These are phyloP conservation scores for Sinocyclocheilus anshuiensis DNA, from an alignment of 2,113 vertebrate genomes.

Conservation along the genomic window DNA sequence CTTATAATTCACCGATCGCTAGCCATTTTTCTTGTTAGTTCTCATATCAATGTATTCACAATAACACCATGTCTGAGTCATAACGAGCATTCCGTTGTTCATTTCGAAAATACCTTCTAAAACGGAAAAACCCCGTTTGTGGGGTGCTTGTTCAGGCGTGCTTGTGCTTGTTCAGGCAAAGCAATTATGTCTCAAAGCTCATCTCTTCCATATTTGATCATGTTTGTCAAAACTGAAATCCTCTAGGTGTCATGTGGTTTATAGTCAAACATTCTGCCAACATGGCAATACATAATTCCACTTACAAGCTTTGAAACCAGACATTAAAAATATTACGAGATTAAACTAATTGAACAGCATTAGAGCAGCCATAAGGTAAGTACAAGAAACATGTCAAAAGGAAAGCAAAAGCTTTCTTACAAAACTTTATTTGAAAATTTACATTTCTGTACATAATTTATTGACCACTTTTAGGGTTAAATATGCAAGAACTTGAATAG, in stretches of 20 bases:
- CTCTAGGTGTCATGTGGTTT: background rate
- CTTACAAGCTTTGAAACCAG: background rate
- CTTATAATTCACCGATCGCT: background rate
- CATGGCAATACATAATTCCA: background rate
- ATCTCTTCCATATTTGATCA: background rate
- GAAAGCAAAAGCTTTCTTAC: background rate
- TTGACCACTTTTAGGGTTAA: background rate
- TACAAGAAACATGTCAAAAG: background rate
- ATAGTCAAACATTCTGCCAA: background rate
- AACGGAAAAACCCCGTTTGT: background rate
- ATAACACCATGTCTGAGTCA: too few relatives aligned
- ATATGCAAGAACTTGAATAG: background rate
- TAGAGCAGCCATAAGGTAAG: background rate
- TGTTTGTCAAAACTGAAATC: background rate
- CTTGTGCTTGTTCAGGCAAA: background rate
- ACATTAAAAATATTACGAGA: background rate
- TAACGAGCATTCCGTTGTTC: background rate
- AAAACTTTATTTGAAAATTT: slow-evolving; percentile 47
- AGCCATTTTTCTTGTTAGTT: background rate
- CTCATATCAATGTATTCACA: background rate
- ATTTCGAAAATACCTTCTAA: too few relatives aligned
- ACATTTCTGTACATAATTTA: slow-evolving; percentile 40
- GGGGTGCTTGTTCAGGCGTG: too few relatives aligned
- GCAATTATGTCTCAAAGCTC: too few relatives aligned
- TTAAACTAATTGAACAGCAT: background rate